Percentiles rank a stretch among this genome's conserved stretches.
Conservation (phyloP, 2,797 vertebrate species). For the Acipenser transmontanus region DNA sequence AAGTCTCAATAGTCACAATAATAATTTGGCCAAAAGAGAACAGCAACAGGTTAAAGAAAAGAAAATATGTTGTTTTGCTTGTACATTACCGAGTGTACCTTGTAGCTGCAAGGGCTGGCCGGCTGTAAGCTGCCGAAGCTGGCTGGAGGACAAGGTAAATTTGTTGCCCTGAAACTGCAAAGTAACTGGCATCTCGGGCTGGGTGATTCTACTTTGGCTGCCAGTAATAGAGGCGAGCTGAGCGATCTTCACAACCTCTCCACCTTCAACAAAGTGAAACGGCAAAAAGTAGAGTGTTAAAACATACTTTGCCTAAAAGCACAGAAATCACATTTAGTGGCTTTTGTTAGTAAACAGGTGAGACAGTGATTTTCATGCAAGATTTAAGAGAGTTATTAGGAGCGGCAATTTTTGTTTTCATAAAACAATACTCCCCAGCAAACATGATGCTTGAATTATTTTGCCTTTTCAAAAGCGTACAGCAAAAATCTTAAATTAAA, state of each 20-base stretch:
- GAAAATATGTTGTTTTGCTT: conserved; percentile 22
- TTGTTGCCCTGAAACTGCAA: conserved; percentile 98
- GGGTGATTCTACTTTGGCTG: conserved; percentile 72
- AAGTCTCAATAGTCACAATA: neutral
- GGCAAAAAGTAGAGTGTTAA: too few species aligned
- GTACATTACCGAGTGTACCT: conserved; percentile 73
- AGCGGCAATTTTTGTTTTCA: too few species aligned
- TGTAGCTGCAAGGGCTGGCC: conserved; percentile 95
- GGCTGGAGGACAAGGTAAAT: conserved; percentile 91
- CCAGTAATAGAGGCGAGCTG: conserved; percentile 78
- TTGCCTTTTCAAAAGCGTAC: conserved; percentile 23
- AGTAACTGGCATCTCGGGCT: conserved; percentile 87
- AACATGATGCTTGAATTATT: conserved; percentile 1
- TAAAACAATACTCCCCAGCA: too few species aligned
- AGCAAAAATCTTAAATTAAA: too few species aligned
- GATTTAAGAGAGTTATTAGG: too few species aligned
- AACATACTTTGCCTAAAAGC: too few species aligned
- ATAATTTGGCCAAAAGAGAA: conserved; percentile 6
- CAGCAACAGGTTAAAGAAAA: conserved; percentile 17
- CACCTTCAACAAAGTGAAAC: conserved; percentile 59
- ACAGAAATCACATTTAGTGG: too few species aligned
- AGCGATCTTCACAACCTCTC: conserved; percentile 81
- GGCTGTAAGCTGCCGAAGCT: conserved; percentile 92
- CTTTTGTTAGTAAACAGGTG: too few species aligned
- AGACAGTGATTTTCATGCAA: too few species aligned